Base-by-base conservation (phyloP, 2,797 vertebrate genomes). In the Dromococcyx pavoninus region DNA sequence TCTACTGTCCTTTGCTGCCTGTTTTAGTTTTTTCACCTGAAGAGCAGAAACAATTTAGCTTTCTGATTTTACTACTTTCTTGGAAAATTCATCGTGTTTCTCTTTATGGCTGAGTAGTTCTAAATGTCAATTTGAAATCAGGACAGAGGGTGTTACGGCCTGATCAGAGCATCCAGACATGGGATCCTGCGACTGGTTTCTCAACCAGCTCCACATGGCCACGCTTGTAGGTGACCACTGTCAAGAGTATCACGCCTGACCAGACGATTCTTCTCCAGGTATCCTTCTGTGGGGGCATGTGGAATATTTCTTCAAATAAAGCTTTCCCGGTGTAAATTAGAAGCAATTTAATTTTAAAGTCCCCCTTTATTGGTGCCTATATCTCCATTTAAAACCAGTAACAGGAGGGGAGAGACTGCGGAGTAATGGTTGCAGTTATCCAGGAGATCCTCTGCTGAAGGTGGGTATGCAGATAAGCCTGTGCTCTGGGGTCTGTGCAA, bases 401-500 rank as follows among this genome's bases (percentile, higher is more conserved):
- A 24, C 0, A 4, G n/a, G 53, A 76, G 23, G 44, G 74, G 44
- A 88, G n/a, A 19, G 54, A 30, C 37, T n/a, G 43, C 24, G 50
- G 54, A 24, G 10, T 32, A 16, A 35, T 6, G 58, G 19, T 41
- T 1, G 11, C 25, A 60, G 51, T 11, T 14, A 11, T 43, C 17
- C 22, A 10, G 32, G 44, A 51, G 14, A 57, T 60, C 48, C 44
- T 64, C n/a, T 44, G 62, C 35, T 0, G 3, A 13, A 44, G 43
- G 41, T 0, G 4, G 19, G 15, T 1, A 5, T 2, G 1, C 2
- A 0, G 24, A 44, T 11, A 13, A 67, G 27, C 14, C 62, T n/a
- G 46, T 25, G 64, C 27, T n/a, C 23, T 10, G 16, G n/a, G 18
- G 17, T 8, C 51, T 75, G 66, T 28, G 62, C 28, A 41, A 37